Evolutionary conservation across 2,113 vertebrate species (phyloP), one percentile per base, ranked within the genome.

Genomic region (Dicentrarchus labrax): DNA sequence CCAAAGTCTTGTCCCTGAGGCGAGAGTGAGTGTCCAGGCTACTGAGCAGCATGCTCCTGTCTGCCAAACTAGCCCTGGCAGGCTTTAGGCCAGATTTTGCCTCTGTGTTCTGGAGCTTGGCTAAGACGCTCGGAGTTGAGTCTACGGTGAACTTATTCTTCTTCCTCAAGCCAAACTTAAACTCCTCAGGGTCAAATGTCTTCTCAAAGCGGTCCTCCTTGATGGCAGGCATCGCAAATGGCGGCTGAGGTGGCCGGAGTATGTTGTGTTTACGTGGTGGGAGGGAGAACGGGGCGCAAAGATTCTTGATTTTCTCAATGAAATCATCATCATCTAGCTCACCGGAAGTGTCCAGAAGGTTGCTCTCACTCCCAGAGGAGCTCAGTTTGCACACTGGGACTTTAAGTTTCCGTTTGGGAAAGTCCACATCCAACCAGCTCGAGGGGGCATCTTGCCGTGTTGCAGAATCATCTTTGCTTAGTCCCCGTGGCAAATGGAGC

Each of bases 191-290:
- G 85, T 99, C 97, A 83, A 99, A 97, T 0, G 96, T 92, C 92
- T 98, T 99, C 89, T 99, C 98, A 10, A 96, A 93, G 67, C 92
- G 95, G 90, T 96, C 97, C 88, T 99, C 98, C 3, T 94, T 97
- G 84, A 99, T 99, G 2, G 97, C 96, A 5, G 98, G 98, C 96
- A 99, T 95, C 19, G 94, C 97, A 0, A 97, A 98, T 16, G 96
- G 95, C 5, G 97, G 97, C 48, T 96, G 93, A 2, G 96, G 95
- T 0, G 94, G 91, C 74, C 97, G 96, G 0, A 96, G 94, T 65
- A 93, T 78, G 79, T 95, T 97, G 92, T 97, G 97, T 83, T 96
- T 98, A 61, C 97, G 98, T 61, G 96, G 96, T 2, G 97, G 97
- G 65, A 97, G 82, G 57, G 95, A 96, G 76, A 97, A 93, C 0